These are phyloP conservation scores for Tenodera sinensis DNA, from an alignment of 2,888 invertebrate genomes.

Conservation along the genomic window DNA sequence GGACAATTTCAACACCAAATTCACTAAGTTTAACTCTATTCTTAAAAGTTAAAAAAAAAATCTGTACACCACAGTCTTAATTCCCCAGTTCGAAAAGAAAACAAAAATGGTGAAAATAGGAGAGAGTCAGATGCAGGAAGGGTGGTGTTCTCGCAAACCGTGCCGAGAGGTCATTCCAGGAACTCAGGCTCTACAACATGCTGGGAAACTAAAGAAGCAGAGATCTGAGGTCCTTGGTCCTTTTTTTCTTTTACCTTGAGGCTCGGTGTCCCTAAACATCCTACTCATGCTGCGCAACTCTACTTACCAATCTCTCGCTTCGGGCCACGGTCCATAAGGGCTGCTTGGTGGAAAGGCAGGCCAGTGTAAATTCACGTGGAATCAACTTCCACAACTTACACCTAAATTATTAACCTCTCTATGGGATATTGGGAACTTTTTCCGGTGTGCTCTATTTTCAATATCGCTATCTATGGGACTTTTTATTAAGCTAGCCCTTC, in stretches of 20 bases:
- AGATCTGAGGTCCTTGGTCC: neutral
- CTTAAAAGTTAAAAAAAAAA: conserved; percentile 23
- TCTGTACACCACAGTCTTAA: conserved; percentile 33
- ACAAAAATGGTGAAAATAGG: conserved; percentile 24
- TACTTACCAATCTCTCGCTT: conserved; percentile 35
- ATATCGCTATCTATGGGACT: neutral
- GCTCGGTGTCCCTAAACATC: neutral
- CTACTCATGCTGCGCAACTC: conserved; percentile 18
- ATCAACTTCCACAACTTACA: neutral
- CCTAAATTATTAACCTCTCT: neutral
- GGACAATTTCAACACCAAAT: conserved; percentile 3
- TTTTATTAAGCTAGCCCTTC: conserved; percentile 1
- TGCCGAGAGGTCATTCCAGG: neutral
- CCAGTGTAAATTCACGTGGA: conserved; percentile 30
- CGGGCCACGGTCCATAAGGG: conserved; percentile 36
- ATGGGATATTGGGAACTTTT: neutral
- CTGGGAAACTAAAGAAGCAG: neutral
- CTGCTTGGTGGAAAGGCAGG: conserved; percentile 36
- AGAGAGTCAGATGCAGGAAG: conserved; percentile 2
- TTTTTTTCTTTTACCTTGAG: too few relatives aligned
- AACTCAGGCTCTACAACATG: neutral
- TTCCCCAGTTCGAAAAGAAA: conserved; percentile 34
- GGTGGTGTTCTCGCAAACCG: neutral
- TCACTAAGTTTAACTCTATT: conserved; percentile 17
- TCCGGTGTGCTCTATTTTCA: neutral